Evolutionary conservation across 2,888 invertebrate genomes (phyloP), one percentile per base, ranked within the genome.

Genomic region (Chirona hameri): DNA sequence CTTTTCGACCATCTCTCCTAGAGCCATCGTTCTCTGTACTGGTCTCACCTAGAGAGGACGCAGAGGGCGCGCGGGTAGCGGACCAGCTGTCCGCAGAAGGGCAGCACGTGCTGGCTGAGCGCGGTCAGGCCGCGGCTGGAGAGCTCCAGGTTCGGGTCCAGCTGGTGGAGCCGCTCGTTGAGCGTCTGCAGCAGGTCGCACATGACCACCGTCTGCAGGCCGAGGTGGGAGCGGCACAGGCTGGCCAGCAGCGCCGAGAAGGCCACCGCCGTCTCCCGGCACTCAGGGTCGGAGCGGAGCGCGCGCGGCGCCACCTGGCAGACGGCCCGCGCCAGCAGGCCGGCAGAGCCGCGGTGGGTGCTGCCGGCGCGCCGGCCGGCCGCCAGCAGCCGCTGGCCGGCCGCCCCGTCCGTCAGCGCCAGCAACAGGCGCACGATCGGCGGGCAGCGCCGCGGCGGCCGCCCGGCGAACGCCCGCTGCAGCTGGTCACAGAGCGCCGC

Each of bases 31-130:
- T 39, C 2, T 39, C 39, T 39, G 4, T 5, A 7, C 39, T 39
- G 4, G 10, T 10, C 76, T 46, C 21, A 76, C 76, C 76, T 76
- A 24, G 39, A 5, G 24, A 76, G 24, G 24, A 76, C 76, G 24
- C 76, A 76, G 46, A 76, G 76, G 46, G 76, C 76, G 76, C 76
- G 76, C 21, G 76, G 76, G 76, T 76, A 76, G 76, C 46, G 76
- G 39, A 18, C 39, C 76, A 76, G 76, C 9, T 27, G 21, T 21
- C 24, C 39, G 24, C 76, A 76, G 24, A 76, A 12, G 5, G 76
- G 76, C 76, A 76, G 39, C 39, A 76, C 76, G 76, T 76, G 76
- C 39, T 39, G 39, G 24, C 76, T 46, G 31, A 76, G 76, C 24
- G 10, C 39, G 46, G 76, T 76, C 76, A 76, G 76, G 7, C 18